Evolutionary conservation across 2,113 vertebrate genomes (phyloP), one percentile per base, ranked within the genome.

Genomic region (Morone chrysops): DNA sequence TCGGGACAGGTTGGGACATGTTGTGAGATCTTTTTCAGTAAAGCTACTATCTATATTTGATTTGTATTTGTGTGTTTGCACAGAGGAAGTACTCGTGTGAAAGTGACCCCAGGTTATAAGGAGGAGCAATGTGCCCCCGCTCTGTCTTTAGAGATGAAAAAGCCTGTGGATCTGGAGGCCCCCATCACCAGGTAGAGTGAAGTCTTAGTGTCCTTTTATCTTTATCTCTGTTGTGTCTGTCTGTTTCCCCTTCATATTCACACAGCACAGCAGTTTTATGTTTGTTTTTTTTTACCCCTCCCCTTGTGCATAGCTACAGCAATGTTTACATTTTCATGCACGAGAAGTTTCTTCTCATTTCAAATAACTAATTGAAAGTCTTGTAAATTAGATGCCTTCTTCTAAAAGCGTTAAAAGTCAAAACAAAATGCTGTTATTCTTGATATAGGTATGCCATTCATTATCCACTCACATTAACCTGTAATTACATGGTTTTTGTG

Each of bases 41-140:
- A 61, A 69, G 63, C 5, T 11, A 54, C 50, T 36, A 13, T 60
- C 13, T 81, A 1, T 11, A 13, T 61, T 48, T 81, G 10, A 31
- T 18, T 4, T 66, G 13, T 31, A 3, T 48, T 25, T 75, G 25
- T 87, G 51, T 80, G 56, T 83, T 86, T 82, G 6, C 88, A 71
- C 92, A 99, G 98, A 95, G 97, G 97, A 90, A 98, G 96, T 82
- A 93, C 96, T 22, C 97, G 97, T 87, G 91, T 97, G 70, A 99
- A 98, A 89, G 96, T 97, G 81, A 96, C 95, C 43, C 96, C 96
- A 0, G 97, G 97, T 83, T 99, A 97, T 80, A 99, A 99, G 84
- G 98, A 99, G 93, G 98, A 99, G 86, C 98, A 99, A 25, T 98
- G 98, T 88, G 97, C 97, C 87, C 98, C 98, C 2, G 97, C 94